Evolutionary conservation across 2,113 vertebrate genomes (phyloP).

Genomic region (Trematomus loennbergii): DNA sequence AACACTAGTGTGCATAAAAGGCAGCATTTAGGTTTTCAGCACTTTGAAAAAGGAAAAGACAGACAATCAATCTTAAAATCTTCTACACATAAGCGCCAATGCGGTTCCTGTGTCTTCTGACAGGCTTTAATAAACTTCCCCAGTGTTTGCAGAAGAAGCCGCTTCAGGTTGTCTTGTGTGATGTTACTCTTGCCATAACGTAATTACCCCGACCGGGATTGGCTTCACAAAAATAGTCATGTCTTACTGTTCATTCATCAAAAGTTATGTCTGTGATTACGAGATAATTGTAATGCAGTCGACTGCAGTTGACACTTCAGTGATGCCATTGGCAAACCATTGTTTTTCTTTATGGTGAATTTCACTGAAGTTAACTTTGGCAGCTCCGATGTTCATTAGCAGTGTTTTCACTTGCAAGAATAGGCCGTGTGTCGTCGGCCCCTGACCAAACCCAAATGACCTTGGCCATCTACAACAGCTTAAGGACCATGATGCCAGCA

Average conservation of each 20-base stretch:
- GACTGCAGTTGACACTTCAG: slow-evolving; percentile 66
- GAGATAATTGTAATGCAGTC: slow-evolving; percentile 66
- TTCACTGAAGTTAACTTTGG: slow-evolving; percentile 70
- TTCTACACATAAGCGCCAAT: slow-evolving; percentile 66
- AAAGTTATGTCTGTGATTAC: slow-evolving; percentile 71
- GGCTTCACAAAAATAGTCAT: slow-evolving; percentile 75
- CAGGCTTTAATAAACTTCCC: slow-evolving; percentile 55
- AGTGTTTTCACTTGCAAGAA: slow-evolving; percentile 77
- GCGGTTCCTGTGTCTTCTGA: slow-evolving; percentile 63
- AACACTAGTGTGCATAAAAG: slow-evolving; percentile 3
- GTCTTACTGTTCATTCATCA: slow-evolving; percentile 69
- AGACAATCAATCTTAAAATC: slow-evolving; percentile 57
- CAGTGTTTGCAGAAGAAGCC: slow-evolving; percentile 58
- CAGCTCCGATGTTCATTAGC: slow-evolving; percentile 75
- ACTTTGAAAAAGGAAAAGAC: slow-evolving; percentile 41
- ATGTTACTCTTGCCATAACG: slow-evolving; percentile 66
- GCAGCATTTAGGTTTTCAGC: slow-evolving; percentile 36
- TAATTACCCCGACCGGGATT: slow-evolving; percentile 68
- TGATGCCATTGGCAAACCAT: slow-evolving; percentile 49
- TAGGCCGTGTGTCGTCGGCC: slow-evolving; percentile 69
- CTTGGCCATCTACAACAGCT: slow-evolving; percentile 80
- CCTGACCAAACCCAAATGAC: slow-evolving; percentile 83
- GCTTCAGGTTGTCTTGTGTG: slow-evolving; percentile 60
- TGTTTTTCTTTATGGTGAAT: slow-evolving; percentile 53
- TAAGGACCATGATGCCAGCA: slow-evolving; percentile 72